These are phyloP conservation scores for Melipona bicolor DNA, from an alignment of 2,888 invertebrate genomes.

Conservation along the genomic window DNA sequence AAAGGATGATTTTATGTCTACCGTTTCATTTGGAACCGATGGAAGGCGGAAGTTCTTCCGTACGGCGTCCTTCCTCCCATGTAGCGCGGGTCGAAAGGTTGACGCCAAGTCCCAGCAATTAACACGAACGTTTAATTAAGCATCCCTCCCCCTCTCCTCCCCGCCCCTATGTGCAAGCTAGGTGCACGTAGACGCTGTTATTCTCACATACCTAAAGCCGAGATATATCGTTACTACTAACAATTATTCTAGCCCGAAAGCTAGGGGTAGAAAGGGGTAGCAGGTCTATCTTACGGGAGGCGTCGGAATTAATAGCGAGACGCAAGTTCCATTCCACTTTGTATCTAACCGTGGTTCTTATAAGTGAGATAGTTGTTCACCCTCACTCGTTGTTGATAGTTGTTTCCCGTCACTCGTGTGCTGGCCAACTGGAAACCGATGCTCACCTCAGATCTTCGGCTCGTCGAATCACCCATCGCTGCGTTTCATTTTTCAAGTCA, in stretches of 20 bases:
- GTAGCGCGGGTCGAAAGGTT: slow-evolving; percentile 72
- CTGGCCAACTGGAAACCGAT: slow-evolving; percentile 3
- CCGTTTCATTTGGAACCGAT: slow-evolving; percentile 65
- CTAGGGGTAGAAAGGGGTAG: slow-evolving; percentile 55
- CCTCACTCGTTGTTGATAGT: not conserved
- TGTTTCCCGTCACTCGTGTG: not conserved
- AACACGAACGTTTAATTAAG: slow-evolving; percentile 82
- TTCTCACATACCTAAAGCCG: slow-evolving; percentile 79
- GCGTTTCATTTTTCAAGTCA: not conserved
- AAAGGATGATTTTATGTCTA: slow-evolving; percentile 55
- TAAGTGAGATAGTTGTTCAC: slow-evolving; percentile 29
- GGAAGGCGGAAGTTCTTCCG: slow-evolving; percentile 71
- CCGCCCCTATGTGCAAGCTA: slow-evolving; percentile 19
- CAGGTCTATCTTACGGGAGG: slow-evolving; percentile 73
- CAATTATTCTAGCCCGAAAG: slow-evolving; percentile 77
- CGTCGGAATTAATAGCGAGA: slow-evolving; percentile 77
- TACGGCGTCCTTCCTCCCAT: slow-evolving; percentile 54
- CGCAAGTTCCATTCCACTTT: slow-evolving; percentile 54
- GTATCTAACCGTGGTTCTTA: slow-evolving; percentile 58
- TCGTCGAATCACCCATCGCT: not conserved
- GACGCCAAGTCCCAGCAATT: slow-evolving; percentile 80
- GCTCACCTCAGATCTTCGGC: not conserved
- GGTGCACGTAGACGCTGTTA: slow-evolving; percentile 77
- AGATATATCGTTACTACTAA: slow-evolving; percentile 80
- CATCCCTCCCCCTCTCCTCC: slow-evolving; percentile 63